These are phyloP conservation scores for Australoheros scitulus DNA, from an alignment of 2,113 vertebrate genomes.

Conservation along the genomic window DNA sequence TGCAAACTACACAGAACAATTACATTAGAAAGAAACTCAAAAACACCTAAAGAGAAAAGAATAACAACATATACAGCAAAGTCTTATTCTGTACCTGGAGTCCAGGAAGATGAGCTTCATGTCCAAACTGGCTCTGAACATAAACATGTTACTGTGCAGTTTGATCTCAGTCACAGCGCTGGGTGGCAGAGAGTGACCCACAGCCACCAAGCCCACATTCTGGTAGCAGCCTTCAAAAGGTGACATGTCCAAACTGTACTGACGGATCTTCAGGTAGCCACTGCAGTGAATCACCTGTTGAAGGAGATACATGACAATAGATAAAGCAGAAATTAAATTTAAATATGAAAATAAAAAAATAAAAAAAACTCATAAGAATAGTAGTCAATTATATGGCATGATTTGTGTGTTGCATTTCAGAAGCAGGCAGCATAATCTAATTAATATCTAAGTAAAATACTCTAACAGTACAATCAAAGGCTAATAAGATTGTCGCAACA, in stretches of 20 bases:
- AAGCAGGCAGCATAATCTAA: neutral
- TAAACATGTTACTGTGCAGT: slow-evolving; percentile 98
- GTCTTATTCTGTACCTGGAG: slow-evolving; percentile 84
- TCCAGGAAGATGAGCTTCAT: slow-evolving; percentile 99
- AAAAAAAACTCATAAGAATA: neutral
- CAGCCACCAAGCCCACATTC: slow-evolving; percentile 97
- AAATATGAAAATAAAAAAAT: neutral
- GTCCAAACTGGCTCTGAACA: slow-evolving; percentile 97
- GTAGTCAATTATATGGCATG: neutral
- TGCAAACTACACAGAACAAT: neutral
- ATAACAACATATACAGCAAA: neutral
- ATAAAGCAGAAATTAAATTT: neutral
- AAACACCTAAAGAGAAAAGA: neutral
- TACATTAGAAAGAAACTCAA: neutral
- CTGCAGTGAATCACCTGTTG: slow-evolving; percentile 96
- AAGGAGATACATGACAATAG: neutral
- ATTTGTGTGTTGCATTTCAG: neutral
- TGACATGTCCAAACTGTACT: slow-evolving; percentile 97
- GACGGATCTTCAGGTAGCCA: slow-evolving; percentile 96
- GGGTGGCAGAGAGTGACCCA: slow-evolving; percentile 94
- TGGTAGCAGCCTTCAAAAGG: slow-evolving; percentile 98
- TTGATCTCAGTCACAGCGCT: slow-evolving; percentile 98
- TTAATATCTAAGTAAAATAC: neutral
- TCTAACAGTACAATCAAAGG: neutral
- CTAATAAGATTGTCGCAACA: neutral